Percentiles rank a stretch among this genome's conserved stretches.
These are phyloP conservation scores for Ophion slaviceki DNA, from an alignment of 2,888 invertebrate genomes.

Conservation along the genomic window DNA sequence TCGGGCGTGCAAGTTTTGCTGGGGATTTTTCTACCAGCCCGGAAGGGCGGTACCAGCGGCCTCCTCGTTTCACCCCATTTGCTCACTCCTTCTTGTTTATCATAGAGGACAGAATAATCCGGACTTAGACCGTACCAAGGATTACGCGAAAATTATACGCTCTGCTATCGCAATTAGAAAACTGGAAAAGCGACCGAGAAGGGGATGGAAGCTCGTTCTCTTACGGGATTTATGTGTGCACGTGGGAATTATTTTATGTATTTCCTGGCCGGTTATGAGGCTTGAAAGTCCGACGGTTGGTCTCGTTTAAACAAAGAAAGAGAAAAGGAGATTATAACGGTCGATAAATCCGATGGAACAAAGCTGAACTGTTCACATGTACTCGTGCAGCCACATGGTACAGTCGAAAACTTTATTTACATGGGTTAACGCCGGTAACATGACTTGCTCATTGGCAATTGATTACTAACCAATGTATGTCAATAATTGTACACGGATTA, in stretches of 20 bases:
- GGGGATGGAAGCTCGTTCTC: constrained; percentile 9
- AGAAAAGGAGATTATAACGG: background rate
- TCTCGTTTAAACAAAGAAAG: constrained; percentile 15
- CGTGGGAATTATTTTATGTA: constrained; percentile 44
- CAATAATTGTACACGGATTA: too few species aligned
- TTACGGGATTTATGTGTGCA: constrained; percentile 35
- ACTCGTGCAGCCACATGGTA: constrained; percentile 1
- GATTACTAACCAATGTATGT: too few species aligned
- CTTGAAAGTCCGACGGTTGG: constrained; percentile 26
- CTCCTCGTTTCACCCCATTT: constrained; percentile 39
- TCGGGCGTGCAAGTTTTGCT: constrained; percentile 33
- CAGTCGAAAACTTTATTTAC: background rate
- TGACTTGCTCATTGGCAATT: too few species aligned
- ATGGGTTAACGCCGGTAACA: background rate
- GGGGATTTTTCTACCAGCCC: constrained; percentile 49
- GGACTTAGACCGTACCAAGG: constrained; percentile 65
- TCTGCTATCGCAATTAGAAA: constrained; percentile 67
- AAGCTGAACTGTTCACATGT: background rate
- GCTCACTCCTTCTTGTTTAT: constrained; percentile 56
- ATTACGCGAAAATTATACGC: constrained; percentile 68
- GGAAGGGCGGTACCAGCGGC: constrained; percentile 40
- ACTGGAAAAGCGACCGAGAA: constrained; percentile 49
- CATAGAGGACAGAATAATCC: constrained; percentile 63
- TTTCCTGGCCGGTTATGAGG: constrained; percentile 31
- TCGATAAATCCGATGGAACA: background rate